Conservation (phyloP, 2,888 invertebrate species). For the Lypha dubia region DNA sequence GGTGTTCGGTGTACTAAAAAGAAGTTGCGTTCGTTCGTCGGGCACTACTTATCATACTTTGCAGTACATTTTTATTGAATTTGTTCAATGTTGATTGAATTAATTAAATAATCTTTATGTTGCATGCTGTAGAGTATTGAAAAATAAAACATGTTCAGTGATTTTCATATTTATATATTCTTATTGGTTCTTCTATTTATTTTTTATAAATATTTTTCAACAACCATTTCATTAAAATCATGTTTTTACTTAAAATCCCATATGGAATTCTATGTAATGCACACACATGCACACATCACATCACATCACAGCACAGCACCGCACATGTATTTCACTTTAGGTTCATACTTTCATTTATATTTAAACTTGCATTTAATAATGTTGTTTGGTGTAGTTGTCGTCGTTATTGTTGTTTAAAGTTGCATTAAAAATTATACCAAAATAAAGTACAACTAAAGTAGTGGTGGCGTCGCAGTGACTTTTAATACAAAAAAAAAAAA, state of each 20-base stretch:
- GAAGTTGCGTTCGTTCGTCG: no score
- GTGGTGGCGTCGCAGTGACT: constrained; percentile 41
- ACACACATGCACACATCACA: not conserved
- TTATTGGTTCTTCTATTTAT: not conserved
- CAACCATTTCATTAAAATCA: constrained; percentile 53
- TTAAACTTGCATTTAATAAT: constrained; percentile 36
- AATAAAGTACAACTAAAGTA: constrained; percentile 28
- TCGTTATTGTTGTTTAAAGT: constrained; percentile 5
- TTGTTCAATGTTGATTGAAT: no score
- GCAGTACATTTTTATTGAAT: no score
- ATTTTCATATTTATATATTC: constrained; percentile 11
- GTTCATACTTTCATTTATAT: constrained; percentile 9
- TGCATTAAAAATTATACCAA: constrained; percentile 27
- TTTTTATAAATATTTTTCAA: constrained; percentile 17
- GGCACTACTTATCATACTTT: no score
- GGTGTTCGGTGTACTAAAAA: no score
- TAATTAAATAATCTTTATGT: no score
- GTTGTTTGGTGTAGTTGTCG: not conserved
- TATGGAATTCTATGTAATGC: constrained; percentile 30
- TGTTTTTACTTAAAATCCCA: constrained; percentile 49
- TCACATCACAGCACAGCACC: not conserved
- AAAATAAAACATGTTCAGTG: not conserved
- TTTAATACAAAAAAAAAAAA: constrained; percentile 1
- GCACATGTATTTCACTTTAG: constrained; percentile 30
- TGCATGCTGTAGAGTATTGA: constrained; percentile 8